A percentile compares a stretch with the other conserved stretches of the same genome.
Evolutionary conservation across 1,140 invertebrate species (phyloP).

Genomic region (Meloidogyne exigua): DNA sequence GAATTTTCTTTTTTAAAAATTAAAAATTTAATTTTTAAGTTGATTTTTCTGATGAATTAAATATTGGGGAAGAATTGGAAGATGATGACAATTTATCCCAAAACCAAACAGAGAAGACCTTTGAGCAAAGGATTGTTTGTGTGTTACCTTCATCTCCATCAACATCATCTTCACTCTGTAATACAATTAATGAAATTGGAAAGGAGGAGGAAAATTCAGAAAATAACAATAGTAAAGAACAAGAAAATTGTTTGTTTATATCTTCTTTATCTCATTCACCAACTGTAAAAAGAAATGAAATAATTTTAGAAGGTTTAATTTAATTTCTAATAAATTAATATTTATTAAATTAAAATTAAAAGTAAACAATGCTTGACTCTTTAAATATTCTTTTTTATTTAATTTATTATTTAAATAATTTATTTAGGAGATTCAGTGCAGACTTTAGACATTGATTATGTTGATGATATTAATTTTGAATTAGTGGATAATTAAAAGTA

Average conservation of each 20-base stretch:
- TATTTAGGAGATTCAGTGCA: too few species aligned
- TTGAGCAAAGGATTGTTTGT: constrained; percentile 1
- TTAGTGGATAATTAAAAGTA: background rate
- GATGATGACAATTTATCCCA: background rate
- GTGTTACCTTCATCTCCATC: background rate
- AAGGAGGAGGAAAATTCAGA: background rate
- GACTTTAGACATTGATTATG: background rate
- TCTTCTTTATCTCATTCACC: background rate
- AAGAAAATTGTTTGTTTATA: background rate
- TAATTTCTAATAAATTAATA: too few species aligned
- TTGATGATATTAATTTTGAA: constrained; percentile 5
- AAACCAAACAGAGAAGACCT: background rate
- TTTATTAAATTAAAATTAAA: too few species aligned
- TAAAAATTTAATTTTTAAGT: too few species aligned
- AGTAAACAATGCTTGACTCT: too few species aligned
- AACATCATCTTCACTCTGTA: background rate
- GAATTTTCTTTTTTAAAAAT: background rate
- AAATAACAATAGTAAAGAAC: background rate
- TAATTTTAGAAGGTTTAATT: background rate
- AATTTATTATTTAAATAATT: too few species aligned
- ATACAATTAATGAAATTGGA: background rate
- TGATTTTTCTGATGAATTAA: background rate
- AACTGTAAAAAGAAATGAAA: background rate
- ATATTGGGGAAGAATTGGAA: background rate
- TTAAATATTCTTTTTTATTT: too few species aligned